Conservation (phyloP, 2,888 invertebrate genomes). For the Polylopha cassiicola region DNA sequence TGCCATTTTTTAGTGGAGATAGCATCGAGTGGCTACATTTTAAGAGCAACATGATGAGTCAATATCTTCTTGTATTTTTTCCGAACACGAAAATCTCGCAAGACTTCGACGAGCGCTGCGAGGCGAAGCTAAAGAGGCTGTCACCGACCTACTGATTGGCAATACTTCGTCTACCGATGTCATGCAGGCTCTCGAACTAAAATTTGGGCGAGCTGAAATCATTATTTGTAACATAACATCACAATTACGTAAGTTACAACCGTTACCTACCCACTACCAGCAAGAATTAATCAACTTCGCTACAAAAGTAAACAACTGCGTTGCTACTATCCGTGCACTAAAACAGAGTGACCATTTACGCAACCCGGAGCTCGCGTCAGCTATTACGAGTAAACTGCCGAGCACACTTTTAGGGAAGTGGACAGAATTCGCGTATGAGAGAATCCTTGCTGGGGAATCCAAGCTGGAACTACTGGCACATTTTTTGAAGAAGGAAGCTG, state of each 20-base stretch:
- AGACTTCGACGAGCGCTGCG: slow-evolving; percentile 23
- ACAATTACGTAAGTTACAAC: slow-evolving; percentile 17
- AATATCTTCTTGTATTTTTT: slow-evolving; percentile 16
- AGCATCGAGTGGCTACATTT: slow-evolving; percentile 24
- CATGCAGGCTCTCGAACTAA: slow-evolving; percentile 17
- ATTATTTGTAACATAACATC: slow-evolving; percentile 14
- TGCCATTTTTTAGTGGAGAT: slow-evolving; percentile 22
- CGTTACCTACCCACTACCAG: slow-evolving; percentile 16
- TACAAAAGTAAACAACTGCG: slow-evolving; percentile 15
- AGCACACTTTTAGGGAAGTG: slow-evolving; percentile 20
- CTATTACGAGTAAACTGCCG: slow-evolving; percentile 14
- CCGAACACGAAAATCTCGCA: slow-evolving; percentile 24
- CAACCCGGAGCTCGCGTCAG: slow-evolving; percentile 12
- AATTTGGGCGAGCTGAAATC: slow-evolving; percentile 18
- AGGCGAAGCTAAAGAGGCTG: slow-evolving; percentile 27
- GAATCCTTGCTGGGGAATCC: slow-evolving; percentile 4
- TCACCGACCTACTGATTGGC: slow-evolving; percentile 25
- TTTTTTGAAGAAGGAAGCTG: slow-evolving; percentile 22
- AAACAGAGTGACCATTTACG: slow-evolving; percentile 12
- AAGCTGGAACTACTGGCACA: slow-evolving; percentile 22
- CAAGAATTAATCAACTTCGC: slow-evolving; percentile 13
- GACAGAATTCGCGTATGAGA: slow-evolving; percentile 23
- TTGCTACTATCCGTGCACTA: slow-evolving; percentile 17
- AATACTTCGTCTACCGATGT: slow-evolving; percentile 20
- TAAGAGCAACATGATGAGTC: slow-evolving; percentile 19